These are phyloP conservation scores for Vanessa cardui DNA, from an alignment of 2,888 invertebrate genomes.

Conservation along the genomic window DNA sequence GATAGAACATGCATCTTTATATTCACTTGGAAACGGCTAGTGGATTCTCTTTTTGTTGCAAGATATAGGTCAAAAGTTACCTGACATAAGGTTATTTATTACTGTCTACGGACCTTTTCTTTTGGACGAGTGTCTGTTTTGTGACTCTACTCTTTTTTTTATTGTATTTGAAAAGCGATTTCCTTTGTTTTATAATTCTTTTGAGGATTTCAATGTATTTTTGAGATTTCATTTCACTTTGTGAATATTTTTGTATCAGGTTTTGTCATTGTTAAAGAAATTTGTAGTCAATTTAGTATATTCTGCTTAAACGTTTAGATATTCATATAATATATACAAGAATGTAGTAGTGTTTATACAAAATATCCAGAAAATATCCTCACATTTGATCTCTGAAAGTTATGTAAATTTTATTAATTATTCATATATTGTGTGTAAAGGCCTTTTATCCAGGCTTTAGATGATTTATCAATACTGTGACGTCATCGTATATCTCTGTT, in stretches of 20 bases:
- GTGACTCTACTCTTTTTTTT: not conserved
- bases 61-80: constrained; percentile 39
- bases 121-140: constrained; percentile 13
- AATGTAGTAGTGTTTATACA: too few relatives aligned
- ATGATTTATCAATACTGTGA: constrained; percentile 16
- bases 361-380: too few relatives aligned
- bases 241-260: not conserved
- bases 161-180: not conserved
- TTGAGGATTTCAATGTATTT: too few relatives aligned
- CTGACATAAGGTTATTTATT: constrained; percentile 36
- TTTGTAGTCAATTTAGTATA: too few relatives aligned
- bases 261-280: not conserved
- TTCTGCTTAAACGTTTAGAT: too few relatives aligned
- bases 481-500: constrained; percentile 6
- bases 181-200: not conserved
- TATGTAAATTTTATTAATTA: not conserved
- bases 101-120: constrained; percentile 29
- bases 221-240: too few relatives aligned
- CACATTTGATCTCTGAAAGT: too few relatives aligned
- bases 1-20: constrained; percentile 27
- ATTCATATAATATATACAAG: too few relatives aligned
- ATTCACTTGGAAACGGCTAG: constrained; percentile 28
- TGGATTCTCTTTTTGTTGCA: constrained; percentile 30
- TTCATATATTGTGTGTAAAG: constrained; percentile 15
- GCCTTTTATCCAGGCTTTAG: constrained; percentile 6